Evolutionary conservation across 2,797 vertebrate genomes (phyloP).

Genomic region (Lagocephalus sceleratus): DNA sequence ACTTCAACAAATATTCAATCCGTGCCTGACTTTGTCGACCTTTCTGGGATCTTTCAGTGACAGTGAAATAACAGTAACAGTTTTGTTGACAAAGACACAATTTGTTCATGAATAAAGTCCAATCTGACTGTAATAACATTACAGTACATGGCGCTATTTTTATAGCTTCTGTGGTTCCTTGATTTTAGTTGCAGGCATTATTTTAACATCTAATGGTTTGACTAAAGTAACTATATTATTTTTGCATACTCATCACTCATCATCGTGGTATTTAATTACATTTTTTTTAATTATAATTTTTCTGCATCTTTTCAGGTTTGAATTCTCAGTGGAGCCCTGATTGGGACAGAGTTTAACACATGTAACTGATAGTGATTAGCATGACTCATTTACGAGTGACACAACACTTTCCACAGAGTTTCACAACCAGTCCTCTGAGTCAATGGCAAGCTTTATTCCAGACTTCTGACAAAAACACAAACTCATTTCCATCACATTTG

Average conservation of each 20-base stretch:
- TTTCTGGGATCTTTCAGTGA: too few relatives aligned
- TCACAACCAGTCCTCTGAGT: slow-evolving; percentile 30
- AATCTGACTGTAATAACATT: too few relatives aligned
- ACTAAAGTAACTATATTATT: background rate
- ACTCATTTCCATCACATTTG: slow-evolving; percentile 34
- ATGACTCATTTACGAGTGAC: slow-evolving; percentile 55
- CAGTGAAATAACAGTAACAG: too few relatives aligned
- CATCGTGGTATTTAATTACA: slow-evolving; percentile 10
- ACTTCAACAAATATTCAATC: background rate
- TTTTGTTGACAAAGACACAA: too few relatives aligned
- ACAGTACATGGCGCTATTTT: too few relatives aligned
- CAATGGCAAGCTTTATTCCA: slow-evolving; percentile 44
- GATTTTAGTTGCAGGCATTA: too few relatives aligned
- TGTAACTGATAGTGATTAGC: slow-evolving; percentile 44
- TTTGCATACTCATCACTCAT: background rate
- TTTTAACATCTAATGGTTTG: too few relatives aligned
- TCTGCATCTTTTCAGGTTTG: slow-evolving; percentile 23
- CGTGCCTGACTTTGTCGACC: background rate
- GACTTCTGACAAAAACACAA: slow-evolving; percentile 24
- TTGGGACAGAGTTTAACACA: slow-evolving; percentile 42
- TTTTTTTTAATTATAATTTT: slow-evolving; percentile 19
- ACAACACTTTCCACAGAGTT: slow-evolving; percentile 39
- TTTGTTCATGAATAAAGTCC: too few relatives aligned
- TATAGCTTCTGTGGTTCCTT: too few relatives aligned
- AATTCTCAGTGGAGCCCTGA: slow-evolving; percentile 27